Evolutionary conservation across 2,888 invertebrate species (phyloP), one percentile per base, ranked within the genome.

Genomic region (Pyrrhosoma nymphula): DNA sequence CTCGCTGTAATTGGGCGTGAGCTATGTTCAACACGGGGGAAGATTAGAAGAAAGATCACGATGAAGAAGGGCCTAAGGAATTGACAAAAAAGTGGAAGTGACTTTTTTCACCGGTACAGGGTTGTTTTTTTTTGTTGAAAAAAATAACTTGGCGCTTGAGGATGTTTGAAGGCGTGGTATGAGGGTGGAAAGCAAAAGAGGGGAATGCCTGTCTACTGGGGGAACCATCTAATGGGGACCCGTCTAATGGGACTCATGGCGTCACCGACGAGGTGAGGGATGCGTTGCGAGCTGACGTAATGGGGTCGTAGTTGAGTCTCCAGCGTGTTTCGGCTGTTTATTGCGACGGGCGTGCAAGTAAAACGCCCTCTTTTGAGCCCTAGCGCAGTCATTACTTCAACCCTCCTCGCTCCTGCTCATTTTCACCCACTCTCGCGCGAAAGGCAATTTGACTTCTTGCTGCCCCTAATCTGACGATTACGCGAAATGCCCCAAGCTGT

Each of bases 241-340:
- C n/a, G n/a, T 8, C 69, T n/a, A 69, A 69, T 69, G 69, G 26
- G n/a, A 12, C 26, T 26, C 69, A n/a, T 69, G 23, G 26, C n/a
- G 69, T 69, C 69, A 69, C 69, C 26, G n/a, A n/a, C 23, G n/a
- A 12, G 69, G 69, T 69, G 69, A 69, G 69, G 69, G 69, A 69
- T 69, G 69, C 69, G n/a, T 69, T n/a, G 69, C 69, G 69, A 69
- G 69, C 69, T 69, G 69, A 69, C 69, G 69, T n/a, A 69, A 26
- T 69, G n/a, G n/a, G 3, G 69, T 69, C n/a, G 69, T 2, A 8
- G 47, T 8, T 47, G 47, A 47, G 47, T 47, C 47, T 8, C 47
- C 47, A 47, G 47, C 35, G 82, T 82, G 82, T 82, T 30, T 82
- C 30, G 30, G 82, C 30, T 35, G 18, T 82, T 82, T 18, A 82